Evolutionary conservation across 1,140 invertebrate species (phyloP), one percentile per base, ranked within the genome.

Genomic region (Zaprionus camerounensis): DNA sequence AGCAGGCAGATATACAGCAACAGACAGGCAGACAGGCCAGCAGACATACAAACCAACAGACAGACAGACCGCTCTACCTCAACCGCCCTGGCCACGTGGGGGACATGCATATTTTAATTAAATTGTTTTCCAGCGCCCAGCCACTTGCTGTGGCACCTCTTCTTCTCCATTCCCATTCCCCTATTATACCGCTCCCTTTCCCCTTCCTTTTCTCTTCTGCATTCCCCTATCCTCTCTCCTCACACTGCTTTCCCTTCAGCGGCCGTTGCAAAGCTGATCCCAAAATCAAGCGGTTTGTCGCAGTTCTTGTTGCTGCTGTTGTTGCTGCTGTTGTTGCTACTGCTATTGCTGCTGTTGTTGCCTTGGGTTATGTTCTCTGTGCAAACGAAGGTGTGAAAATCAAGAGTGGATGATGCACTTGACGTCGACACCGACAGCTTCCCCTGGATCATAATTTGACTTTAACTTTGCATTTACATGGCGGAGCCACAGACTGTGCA

Each of bases 51-150:
- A 24, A 26, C 24, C 24, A 26, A 11, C 34, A 36, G 38, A 17
- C n/a, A 17, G 41, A 46, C 6, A 17, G n/a, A 11, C 41, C 53
- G n/a, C 11, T 12, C 59, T 34, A 76, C 68, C 67, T 71, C 71
- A 68, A 34, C 56, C 71, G 41, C 73, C 53, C 55, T 59, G 55
- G 64, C 49, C 69, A 76, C 63, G 57, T 66, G 78, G 76, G 62
- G 64, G 49, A 65, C 84, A 80, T 81, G 86, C 83, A 87, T 87
- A 87, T 88, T 87, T 87, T 88, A 87, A 87, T 87, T 87, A 87
- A 87, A 87, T 88, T 87, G 83, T 88, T 83, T 88, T 78, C 74
- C 59, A 53, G 44, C 55, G 53, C 41, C 72, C 55, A 65, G 55
- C 49, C 68, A 53, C 71, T 74, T 59, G 63, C 62, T 57, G 38